Base-by-base conservation (phyloP, 2,888 invertebrate species). In the Ceraclea dissimilis region DNA sequence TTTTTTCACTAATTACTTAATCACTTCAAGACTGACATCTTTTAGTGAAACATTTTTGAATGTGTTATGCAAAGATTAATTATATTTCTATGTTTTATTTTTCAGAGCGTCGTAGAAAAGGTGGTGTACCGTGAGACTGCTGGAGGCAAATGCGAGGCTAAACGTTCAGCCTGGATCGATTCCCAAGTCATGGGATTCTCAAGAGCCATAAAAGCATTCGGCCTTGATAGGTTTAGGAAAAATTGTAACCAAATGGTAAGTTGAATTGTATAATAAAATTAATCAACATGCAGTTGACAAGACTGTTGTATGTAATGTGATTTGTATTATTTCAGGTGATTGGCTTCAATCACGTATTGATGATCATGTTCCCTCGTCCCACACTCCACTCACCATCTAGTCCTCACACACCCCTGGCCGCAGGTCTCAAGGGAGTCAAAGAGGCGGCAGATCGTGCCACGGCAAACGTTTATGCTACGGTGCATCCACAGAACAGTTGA, bases 151-250 rank as follows among this genome's bases (percentile, higher is more conserved):
- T 94, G 94, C 2, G 72, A 88, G 31, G 92, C 91, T 19, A 75
- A 82, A 22, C 80, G 94, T 55, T 85, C 88, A 1, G 94, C 93
- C 0, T 93, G 93, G 87, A 86, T 96, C 59, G 89, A 90, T 67
- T 94, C 94, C 1, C 86, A 88, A 67, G 84, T 95, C 50, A 87
- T 85, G 71, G 95, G 94, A 26, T 89, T 95, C 69, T 86, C 91
- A 33, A 76, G 88, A 55, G 88, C 94, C 5, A 91, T 96, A 63
- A 85, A 93, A 62, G 88, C 89, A 5, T 95, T 94, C 73, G 95
- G 93, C 1, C 76, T 90, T 62, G 93, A 94, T 60, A 79, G 94
- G 60, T 95, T 93, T 73, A 87, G 87, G 68, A 89, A 90, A 67
- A 94, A 95, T 69, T 88, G 89, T 65, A 70, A 73, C 31, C 88